Conservation (phyloP, 1,140 invertebrate genomes). For the Drosophila funebris region DNA sequence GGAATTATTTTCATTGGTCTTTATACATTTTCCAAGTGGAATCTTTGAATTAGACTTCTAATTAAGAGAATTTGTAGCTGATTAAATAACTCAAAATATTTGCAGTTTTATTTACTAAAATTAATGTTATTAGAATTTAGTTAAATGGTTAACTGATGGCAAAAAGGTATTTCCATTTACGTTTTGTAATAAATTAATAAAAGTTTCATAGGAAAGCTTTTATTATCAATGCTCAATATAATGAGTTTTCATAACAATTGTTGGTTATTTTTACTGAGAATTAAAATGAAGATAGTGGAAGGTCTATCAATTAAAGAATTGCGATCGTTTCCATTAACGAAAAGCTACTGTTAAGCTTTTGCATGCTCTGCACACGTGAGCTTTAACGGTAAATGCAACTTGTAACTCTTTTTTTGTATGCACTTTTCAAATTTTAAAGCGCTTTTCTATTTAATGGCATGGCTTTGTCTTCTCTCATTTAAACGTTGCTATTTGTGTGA, state of each 20-base stretch:
- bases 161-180: not conserved
- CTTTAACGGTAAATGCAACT: constrained; percentile 25
- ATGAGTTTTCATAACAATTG: not conserved
- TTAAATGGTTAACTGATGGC: too few relatives aligned
- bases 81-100: too few relatives aligned
- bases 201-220: not conserved
- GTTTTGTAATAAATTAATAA: not conserved
- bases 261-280: not conserved
- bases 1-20: too few relatives aligned
- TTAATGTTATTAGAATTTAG: too few relatives aligned
- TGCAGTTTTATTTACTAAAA: too few relatives aligned
- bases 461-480: constrained; percentile 16
- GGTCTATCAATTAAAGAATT: constrained; percentile 4
- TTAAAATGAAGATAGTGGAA: constrained; percentile 2
- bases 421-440: not conserved
- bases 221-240: not conserved
- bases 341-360: not conserved
- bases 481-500: constrained; percentile 9
- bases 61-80: too few relatives aligned
- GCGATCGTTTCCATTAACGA: not conserved
- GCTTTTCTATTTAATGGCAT: not conserved
- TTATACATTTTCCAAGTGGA: too few relatives aligned
- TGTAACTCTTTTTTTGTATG: constrained; percentile 6
- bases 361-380: constrained; percentile 15
- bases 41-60: too few relatives aligned